A percentile compares a stretch with the other conserved stretches of the same genome.
Evolutionary conservation across 2,113 vertebrate species (phyloP).

Genomic region (Syngnathus typhle): DNA sequence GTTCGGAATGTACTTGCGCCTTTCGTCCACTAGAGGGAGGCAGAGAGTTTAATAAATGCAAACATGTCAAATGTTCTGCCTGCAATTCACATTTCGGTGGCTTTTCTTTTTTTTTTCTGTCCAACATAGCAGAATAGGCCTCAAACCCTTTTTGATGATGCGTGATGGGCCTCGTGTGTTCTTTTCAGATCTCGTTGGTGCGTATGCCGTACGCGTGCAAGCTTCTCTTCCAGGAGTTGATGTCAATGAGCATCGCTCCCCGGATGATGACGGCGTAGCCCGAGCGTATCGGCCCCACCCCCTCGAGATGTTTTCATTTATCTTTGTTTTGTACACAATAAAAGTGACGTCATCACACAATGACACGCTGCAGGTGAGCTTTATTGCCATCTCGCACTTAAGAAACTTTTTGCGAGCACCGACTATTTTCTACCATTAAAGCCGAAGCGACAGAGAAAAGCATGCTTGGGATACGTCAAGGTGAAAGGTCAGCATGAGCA

Average conservation of each 20-base stretch:
- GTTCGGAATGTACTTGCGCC: no score
- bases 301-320: background rate
- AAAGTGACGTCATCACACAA: slow-evolving; percentile 7
- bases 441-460: background rate
- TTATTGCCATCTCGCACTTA: background rate
- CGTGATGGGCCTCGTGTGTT: background rate
- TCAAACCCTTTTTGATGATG: no score
- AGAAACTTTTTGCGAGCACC: background rate
- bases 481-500: background rate
- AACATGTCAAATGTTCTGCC: no score
- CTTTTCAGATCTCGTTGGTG: slow-evolving; percentile 86
- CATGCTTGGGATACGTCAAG: background rate
- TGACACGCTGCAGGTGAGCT: slow-evolving; percentile 2
- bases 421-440: background rate
- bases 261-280: slow-evolving; percentile 86
- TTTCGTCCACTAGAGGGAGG: no score
- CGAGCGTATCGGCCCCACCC: background rate
- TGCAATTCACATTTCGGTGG: no score
- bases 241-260: slow-evolving; percentile 99
- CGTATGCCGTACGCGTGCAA: slow-evolving; percentile 97
- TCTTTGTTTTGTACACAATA: slow-evolving; percentile 40
- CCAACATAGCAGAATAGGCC: no score
- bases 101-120: no score
- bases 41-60: no score
- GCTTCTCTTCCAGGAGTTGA: slow-evolving; percentile 93